phyloP scores from a whole-genome alignment of 2,797 vertebrate species.

The Galago senegalensis region DNA sequence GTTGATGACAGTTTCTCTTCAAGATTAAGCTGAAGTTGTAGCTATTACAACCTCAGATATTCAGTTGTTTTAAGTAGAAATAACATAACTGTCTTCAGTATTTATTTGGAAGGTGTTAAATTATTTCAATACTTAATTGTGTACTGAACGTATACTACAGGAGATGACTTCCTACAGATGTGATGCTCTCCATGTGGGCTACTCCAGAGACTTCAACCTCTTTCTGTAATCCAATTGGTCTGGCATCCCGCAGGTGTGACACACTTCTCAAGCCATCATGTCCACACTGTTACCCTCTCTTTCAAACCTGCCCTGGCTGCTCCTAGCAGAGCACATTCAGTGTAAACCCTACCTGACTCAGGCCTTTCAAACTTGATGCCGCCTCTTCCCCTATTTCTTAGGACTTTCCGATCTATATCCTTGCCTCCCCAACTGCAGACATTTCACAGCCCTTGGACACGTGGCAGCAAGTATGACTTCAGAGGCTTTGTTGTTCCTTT shows the following conservation, averaged over 20 bases:
- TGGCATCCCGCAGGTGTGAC: not conserved
- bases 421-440: not conserved
- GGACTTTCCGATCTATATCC: not conserved
- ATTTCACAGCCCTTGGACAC: not conserved
- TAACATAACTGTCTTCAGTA: constrained; percentile 24
- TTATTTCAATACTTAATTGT: not conserved
- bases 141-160: not conserved
- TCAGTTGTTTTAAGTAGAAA: constrained; percentile 23
- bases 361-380: not conserved
- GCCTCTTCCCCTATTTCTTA: not conserved
- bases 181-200: not conserved
- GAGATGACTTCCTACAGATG: not conserved
- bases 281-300: not conserved
- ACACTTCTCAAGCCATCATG: not conserved
- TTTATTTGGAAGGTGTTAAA: not conserved
- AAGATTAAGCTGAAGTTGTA: not conserved
- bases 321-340: not conserved
- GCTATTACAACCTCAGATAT: not conserved
- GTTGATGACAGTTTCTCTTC: not conserved
- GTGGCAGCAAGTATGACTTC: not conserved
- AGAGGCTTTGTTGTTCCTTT: not conserved
- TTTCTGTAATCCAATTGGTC: not conserved
- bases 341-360: not conserved
- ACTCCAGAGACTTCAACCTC: not conserved
- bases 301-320: not conserved